Evolutionary conservation across 2,888 invertebrate species (phyloP), one percentile per base, ranked within the genome.

Genomic region (Pollenia labialis): DNA sequence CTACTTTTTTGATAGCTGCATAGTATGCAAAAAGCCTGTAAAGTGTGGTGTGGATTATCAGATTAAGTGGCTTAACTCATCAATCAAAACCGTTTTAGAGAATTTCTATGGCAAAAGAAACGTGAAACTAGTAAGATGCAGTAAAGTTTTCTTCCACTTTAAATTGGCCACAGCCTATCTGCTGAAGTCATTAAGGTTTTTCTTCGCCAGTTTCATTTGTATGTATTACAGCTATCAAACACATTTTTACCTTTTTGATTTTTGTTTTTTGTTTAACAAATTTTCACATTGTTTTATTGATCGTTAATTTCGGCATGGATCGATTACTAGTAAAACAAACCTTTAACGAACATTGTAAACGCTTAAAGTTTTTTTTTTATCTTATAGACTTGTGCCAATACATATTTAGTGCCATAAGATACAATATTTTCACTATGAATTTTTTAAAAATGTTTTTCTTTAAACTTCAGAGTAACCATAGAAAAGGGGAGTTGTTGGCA

Each of bases 401-500:
- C 72, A 68, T 52, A 74, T 74, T 48, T 54, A 68, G 50, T 52
- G 46, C 69, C 69, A 44, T 54, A 8, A 69, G 8, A 75, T 60
- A 54, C 2, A 40, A 14, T 58, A 23, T 72, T 72, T 72, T 58
- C 44, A 42, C 44, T 48, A 40, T n/a, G n/a, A n/a, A 18, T 52
- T 42, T 11, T 46, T 52, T 64, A 50, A 10, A 52, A 16, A 42
- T 14, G 0, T 42, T 60, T 62, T 58, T 42, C 42, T 42, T 18
- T 8, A 50, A 10, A 7, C 56, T 76, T 11, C 4, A 48, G 50
- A 46, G 32, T 3, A 64, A 54, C 40, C 56, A 0, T 42, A 32
- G 11, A 54, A 79, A 69, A 69, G 74, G 84, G 56, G 77, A 87
- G 77, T 81, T 84, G 64, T 68, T 77, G 84, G 81, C 87, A 87